Evolutionary conservation across 2,113 vertebrate species (phyloP).

Genomic region (Syngnathoides biaculeatus): DNA sequence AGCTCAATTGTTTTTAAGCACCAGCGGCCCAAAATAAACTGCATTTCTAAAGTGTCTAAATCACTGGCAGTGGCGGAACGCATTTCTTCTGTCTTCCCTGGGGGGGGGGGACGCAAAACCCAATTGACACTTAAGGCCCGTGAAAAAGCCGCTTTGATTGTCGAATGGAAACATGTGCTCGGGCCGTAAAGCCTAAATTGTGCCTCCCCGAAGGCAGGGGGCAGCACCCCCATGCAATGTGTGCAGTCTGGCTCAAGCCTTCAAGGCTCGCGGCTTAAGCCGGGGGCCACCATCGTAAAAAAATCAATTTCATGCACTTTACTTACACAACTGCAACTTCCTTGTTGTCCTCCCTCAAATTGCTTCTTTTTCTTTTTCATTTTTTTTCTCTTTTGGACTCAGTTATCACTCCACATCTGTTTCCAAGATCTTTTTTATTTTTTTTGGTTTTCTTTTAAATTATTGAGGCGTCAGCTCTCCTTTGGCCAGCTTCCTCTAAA

Average conservation of each 20-base stretch:
- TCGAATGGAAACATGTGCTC: background rate
- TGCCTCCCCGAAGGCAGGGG: constrained; percentile 32
- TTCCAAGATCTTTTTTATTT: background rate
- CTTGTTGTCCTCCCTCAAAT: background rate
- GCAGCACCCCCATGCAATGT: constrained; percentile 37
- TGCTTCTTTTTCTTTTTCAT: constrained; percentile 2
- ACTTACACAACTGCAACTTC: background rate
- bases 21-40: background rate
- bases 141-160: too few species aligned
- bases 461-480: constrained; percentile 11
- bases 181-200: background rate
- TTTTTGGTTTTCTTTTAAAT: constrained; percentile 17
- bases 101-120: background rate
- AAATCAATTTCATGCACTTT: background rate
- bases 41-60: background rate
- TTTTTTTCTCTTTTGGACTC: constrained; percentile 13
- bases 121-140: constrained; percentile 17
- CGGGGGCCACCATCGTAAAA: background rate
- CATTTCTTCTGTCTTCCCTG: background rate
- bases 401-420: constrained; percentile 45
- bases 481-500: constrained; percentile 37
- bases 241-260: background rate
- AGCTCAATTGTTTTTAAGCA: background rate
- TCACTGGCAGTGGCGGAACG: background rate
- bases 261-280: background rate